Evolutionary conservation across 2,888 invertebrate species (phyloP).

Genomic region (Tortrix viridana): DNA sequence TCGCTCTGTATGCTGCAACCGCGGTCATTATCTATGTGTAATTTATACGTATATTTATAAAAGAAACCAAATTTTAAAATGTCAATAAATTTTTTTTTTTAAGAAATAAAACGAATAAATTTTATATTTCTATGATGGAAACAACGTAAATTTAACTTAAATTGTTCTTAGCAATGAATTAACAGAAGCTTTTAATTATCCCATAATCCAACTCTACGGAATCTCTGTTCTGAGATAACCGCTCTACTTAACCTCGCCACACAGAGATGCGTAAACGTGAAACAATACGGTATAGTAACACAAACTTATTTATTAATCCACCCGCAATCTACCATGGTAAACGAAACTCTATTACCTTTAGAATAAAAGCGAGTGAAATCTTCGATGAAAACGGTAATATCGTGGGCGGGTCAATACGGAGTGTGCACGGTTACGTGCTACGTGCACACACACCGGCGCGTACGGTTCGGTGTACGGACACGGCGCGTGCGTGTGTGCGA

Average conservation of each 20-base stretch:
- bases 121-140: neutral
- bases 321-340: constrained; percentile 42
- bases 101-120: neutral
- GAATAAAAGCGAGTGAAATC: constrained; percentile 50
- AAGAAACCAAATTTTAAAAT: neutral
- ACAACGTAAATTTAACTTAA: neutral
- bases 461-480: constrained; percentile 22
- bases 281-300: constrained; percentile 82
- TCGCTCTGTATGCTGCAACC: constrained; percentile 29
- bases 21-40: constrained; percentile 1
- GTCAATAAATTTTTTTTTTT: neutral
- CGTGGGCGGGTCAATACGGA: constrained; percentile 41
- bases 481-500: constrained; percentile 67
- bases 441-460: constrained; percentile 59
- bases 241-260: constrained; percentile 84
- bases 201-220: constrained; percentile 74
- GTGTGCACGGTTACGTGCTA: constrained; percentile 57
- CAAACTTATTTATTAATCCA: constrained; percentile 66
- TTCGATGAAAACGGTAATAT: constrained; percentile 42
- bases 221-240: constrained; percentile 82
- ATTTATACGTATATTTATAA: neutral
- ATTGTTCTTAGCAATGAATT: constrained; percentile 21
- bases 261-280: constrained; percentile 82
- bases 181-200: constrained; percentile 51
- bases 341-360: constrained; percentile 47